Evolutionary conservation across 1,140 invertebrate species (phyloP), one percentile per base, ranked within the genome.

Genomic region (Caenorhabditis inopinata): DNA sequence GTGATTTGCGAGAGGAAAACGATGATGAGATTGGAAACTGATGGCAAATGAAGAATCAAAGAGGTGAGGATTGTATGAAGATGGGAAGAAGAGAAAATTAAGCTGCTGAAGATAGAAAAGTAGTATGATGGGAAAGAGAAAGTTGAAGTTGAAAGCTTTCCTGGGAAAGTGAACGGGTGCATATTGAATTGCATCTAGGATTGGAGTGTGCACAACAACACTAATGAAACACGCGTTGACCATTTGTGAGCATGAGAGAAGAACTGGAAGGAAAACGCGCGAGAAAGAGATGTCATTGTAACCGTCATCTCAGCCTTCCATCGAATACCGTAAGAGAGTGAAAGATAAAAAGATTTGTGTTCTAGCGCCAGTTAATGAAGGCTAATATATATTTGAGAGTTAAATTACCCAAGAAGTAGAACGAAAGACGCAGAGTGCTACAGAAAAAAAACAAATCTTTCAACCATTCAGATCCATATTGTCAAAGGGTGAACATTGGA

Each of bases 101-200:
- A 68, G 58, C 25, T 58, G 27, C 25, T 58, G 27, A 32, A 32
- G 48, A 51, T 51, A 21, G 48, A 58, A n/a, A 58, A 68, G 58
- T 68, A 68, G 32, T 68, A 68, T 68, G 58, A 18, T 68, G 58
- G 58, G 58, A 68, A 58, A 58, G 27, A n/a, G 47, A 58, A 68
- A 68, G 18, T 68, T 58, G 12, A 32, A 58, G 51, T 58, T 68
- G 58, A 68, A 68, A 68, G 58, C 58, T 68, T 68, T 68, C 32
- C 23, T 68, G 58, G 58, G 58, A 68, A 68, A 68, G 16, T 32
- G 58, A 68, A 68, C 58, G 58, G 32, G 58, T 68, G 58, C 58
- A 68, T 68, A 35, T 68, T 68, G n/a, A 68, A 68, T 68, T 68
- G 58, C 58, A 68, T 68, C 32, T 68, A 38, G n/a, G 32, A 27